These are phyloP conservation scores for Urocynchramus pylzowi DNA, from an alignment of 2,113 vertebrate genomes.

Conservation along the genomic window DNA sequence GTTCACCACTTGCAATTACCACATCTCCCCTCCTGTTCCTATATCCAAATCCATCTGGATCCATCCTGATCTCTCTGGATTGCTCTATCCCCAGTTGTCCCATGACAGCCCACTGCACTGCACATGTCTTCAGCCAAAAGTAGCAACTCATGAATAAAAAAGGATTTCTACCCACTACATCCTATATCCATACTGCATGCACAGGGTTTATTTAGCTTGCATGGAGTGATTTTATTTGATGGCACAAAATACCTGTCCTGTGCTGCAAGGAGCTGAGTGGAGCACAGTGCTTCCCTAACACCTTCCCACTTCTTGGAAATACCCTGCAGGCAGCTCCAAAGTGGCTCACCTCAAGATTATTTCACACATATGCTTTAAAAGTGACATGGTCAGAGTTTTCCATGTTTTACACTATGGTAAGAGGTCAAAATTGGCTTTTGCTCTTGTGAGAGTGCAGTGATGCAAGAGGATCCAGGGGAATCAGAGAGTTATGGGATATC, in stretches of 20 bases:
- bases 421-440: not conserved
- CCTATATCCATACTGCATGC: not conserved
- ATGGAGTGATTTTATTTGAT: not conserved
- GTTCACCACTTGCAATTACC: not conserved
- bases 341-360: not conserved
- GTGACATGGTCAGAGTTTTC: not conserved
- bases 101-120: not conserved
- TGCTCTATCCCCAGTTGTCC: not conserved
- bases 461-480: not conserved
- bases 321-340: not conserved
- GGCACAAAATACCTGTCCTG: not conserved
- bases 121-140: not conserved
- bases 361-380: not conserved
- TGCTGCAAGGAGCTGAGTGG: not conserved
- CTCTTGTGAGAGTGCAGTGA: not conserved
- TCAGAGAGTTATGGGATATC: accelerated
- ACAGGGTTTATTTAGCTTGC: not conserved
- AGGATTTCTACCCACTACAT: not conserved
- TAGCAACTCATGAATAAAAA: not conserved
- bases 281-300: not conserved
- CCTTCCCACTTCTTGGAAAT: not conserved
- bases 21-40: not conserved
- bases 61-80: not conserved
- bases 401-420: accelerated
- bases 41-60: not conserved